phyloP scores from a whole-genome alignment of 1,140 invertebrate genomes.

The Drosophila gunungcola region DNA sequence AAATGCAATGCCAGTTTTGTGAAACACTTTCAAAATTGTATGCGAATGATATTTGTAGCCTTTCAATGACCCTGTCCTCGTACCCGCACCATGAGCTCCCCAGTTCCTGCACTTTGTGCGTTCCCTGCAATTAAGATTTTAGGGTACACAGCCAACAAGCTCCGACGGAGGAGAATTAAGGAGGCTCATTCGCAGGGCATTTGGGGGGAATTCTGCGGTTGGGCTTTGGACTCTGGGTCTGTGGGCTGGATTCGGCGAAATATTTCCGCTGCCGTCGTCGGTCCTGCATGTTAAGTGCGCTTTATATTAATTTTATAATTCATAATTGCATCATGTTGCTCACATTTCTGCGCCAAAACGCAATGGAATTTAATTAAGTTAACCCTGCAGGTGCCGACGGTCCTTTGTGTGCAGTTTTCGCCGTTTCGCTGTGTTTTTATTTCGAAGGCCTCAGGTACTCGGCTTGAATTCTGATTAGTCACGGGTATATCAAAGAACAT shows the following conservation, averaged over 20 bases:
- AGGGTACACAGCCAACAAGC: constrained; percentile 26
- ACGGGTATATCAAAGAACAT: constrained; percentile 15
- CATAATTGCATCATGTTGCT: constrained; percentile 68
- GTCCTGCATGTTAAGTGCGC: constrained; percentile 64
- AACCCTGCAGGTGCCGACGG: constrained; percentile 39
- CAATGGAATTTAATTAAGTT: constrained; percentile 73
- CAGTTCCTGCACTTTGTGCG: constrained; percentile 16
- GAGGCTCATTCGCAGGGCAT: background rate
- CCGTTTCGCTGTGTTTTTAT: constrained; percentile 10
- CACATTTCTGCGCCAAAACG: constrained; percentile 56
- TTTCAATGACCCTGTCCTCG: background rate
- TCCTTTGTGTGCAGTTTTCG: constrained; percentile 39
- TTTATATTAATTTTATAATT: constrained; percentile 65
- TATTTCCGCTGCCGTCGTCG: constrained; percentile 54
- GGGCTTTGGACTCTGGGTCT: constrained; percentile 6
- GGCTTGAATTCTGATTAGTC: constrained; percentile 55
- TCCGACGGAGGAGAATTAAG: background rate
- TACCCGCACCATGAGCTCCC: background rate
- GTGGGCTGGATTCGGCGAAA: constrained; percentile 47
- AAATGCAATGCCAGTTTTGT: background rate
- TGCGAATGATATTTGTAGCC: background rate
- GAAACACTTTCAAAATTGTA: background rate
- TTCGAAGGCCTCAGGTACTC: constrained; percentile 39
- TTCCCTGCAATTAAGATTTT: constrained; percentile 48
- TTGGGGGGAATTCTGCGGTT: background rate